phyloP scores from a whole-genome alignment of 2,888 invertebrate species.

The Chirona hameri region DNA sequence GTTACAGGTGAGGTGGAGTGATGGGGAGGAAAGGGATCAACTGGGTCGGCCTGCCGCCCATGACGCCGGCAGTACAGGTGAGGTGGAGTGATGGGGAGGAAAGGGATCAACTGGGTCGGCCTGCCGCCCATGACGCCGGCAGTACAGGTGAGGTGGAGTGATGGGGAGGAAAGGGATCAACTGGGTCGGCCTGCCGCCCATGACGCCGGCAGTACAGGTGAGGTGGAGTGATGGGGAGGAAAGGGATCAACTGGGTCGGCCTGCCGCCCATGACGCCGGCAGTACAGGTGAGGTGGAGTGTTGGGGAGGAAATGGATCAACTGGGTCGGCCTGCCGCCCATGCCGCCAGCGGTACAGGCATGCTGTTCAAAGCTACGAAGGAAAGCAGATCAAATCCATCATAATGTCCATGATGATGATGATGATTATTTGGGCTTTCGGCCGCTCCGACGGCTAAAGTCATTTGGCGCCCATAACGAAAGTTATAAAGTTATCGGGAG shows the following conservation, averaged over 20 bases:
- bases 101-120: constrained; percentile 98
- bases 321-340: constrained; percentile 61
- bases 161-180: not conserved
- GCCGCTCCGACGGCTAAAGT: too few species aligned
- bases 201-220: constrained; percentile 66
- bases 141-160: constrained; percentile 46
- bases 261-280: constrained; percentile 80
- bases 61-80: constrained; percentile 66
- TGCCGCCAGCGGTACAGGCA: constrained; percentile 66
- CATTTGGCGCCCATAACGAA: too few species aligned
- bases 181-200: constrained; percentile 61
- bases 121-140: constrained; percentile 80
- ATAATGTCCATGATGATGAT: too few species aligned
- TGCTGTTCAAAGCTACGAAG: too few species aligned
- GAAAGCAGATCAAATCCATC: too few species aligned
- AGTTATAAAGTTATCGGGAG: too few species aligned
- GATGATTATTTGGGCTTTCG: too few species aligned
- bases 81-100: constrained; percentile 80
- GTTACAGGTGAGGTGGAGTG: constrained; percentile 44
- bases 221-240: constrained; percentile 76
- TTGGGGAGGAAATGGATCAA: not conserved
- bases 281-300: constrained; percentile 46
- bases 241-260: constrained; percentile 98
- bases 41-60: constrained; percentile 61
- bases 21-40: not conserved